Conservation (phyloP, 2,888 invertebrate genomes). For the Acanthococcus lagerstroemiae region DNA sequence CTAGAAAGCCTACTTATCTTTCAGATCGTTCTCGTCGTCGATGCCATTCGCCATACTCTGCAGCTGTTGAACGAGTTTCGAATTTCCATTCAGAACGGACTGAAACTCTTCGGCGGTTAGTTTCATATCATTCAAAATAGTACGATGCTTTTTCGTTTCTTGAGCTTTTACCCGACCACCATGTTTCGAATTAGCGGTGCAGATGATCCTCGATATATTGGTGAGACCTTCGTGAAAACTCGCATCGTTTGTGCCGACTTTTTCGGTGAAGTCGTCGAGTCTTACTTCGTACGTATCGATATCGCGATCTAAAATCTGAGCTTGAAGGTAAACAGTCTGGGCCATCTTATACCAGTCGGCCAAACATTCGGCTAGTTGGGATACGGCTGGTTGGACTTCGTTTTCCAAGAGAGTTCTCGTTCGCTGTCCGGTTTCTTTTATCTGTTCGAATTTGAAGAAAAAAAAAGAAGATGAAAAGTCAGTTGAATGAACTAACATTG, state of each 20-base stretch:
- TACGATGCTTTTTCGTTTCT: conserved; percentile 36
- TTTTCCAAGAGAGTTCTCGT: conserved; percentile 57
- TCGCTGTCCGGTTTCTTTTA: conserved; percentile 67
- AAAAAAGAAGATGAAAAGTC: too few relatives aligned
- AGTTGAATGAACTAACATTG: too few relatives aligned
- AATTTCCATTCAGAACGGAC: conserved; percentile 43
- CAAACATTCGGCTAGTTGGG: conserved; percentile 63
- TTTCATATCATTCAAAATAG: conserved; percentile 40
- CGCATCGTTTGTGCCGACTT: conserved; percentile 36
- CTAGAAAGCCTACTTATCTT: neutral
- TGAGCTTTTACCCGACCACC: conserved; percentile 37
- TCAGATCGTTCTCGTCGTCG: conserved; percentile 1
- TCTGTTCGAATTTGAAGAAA: conserved; percentile 47
- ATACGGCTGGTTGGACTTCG: conserved; percentile 62
- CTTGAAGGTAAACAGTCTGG: conserved; percentile 73
- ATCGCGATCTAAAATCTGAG: conserved; percentile 70
- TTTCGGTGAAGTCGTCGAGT: conserved; percentile 44
- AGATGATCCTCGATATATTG: conserved; percentile 35
- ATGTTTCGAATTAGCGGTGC: conserved; percentile 34
- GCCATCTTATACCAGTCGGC: conserved; percentile 85
- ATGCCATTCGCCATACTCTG: conserved; percentile 36
- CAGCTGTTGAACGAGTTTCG: conserved; percentile 42
- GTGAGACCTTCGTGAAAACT: conserved; percentile 37
- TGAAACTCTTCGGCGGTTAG: conserved; percentile 42
- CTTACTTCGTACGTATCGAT: conserved; percentile 47